These are phyloP conservation scores for Drosophila repletoides DNA, from an alignment of 1,140 invertebrate genomes.

Conservation along the genomic window DNA sequence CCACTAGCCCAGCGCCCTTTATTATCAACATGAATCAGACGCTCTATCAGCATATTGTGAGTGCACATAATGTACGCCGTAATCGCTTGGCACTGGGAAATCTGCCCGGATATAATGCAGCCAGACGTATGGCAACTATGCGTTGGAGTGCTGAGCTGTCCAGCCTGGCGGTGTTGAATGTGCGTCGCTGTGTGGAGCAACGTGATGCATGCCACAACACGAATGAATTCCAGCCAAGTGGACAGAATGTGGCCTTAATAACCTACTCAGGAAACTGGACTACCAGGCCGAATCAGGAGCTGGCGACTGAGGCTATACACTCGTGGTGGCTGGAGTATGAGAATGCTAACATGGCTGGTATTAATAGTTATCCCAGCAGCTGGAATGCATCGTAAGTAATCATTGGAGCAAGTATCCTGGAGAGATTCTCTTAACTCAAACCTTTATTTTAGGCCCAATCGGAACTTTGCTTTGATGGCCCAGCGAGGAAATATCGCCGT, in stretches of 20 bases:
- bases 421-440: background rate
- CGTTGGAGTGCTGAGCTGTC: conserved; percentile 55
- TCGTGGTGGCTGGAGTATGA: conserved; percentile 41
- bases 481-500: conserved; percentile 44
- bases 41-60: background rate
- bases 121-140: conserved; percentile 56
- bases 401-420: too few species aligned
- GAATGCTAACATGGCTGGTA: conserved; percentile 18
- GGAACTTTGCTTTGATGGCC: conserved; percentile 39
- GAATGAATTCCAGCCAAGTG: conserved; percentile 31
- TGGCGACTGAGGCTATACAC: conserved; percentile 2
- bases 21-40: conserved; percentile 3
- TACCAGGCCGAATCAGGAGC: background rate
- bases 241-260: conserved; percentile 53
- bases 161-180: conserved; percentile 47
- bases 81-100: conserved; percentile 43
- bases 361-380: conserved; percentile 29
- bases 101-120: conserved; percentile 8
- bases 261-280: conserved; percentile 11
- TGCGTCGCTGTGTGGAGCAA: conserved; percentile 36
- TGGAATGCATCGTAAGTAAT: conserved; percentile 19
- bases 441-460: conserved; percentile 4
- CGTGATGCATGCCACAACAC: conserved; percentile 63
- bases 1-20: conserved; percentile 17
- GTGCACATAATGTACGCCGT: conserved; percentile 38